A percentile compares a stretch with the other conserved stretches of the same genome.
phyloP scores from a whole-genome alignment of 2,113 vertebrate genomes.

The Calyptomena viridis region DNA sequence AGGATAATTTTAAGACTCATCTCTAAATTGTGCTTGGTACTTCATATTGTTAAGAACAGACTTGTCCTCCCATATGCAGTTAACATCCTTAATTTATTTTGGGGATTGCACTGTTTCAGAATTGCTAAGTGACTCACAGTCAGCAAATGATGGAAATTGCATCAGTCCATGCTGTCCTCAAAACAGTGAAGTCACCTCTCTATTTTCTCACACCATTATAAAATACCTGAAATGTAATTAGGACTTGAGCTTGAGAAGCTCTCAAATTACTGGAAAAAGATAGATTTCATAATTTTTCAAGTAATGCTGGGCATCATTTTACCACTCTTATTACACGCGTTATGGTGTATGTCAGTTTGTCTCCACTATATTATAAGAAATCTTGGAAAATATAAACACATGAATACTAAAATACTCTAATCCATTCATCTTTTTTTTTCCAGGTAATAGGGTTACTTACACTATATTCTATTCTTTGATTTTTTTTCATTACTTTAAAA shows the following conservation, averaged over 20 bases:
- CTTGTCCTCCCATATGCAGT: not conserved
- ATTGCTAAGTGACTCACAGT: not conserved
- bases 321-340: not conserved
- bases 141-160: conserved; percentile 7
- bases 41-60: not conserved
- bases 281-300: not conserved
- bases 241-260: not conserved
- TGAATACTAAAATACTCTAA: not conserved
- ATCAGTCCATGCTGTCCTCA: not conserved
- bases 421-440: not conserved
- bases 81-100: conserved; percentile 11
- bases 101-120: not conserved
- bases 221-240: not conserved
- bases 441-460: not conserved
- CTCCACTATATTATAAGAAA: not conserved
- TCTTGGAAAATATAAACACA: not conserved
- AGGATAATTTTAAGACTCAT: not conserved
- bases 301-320: not conserved
- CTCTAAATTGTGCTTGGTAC: not conserved
- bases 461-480: not conserved
- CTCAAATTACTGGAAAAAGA: not conserved
- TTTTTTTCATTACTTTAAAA: not conserved
- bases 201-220: not conserved
- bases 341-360: not conserved
- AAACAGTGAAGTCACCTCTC: not conserved